Conservation (phyloP, 2,888 invertebrate genomes). For the Drosophila engyochracea region DNA sequence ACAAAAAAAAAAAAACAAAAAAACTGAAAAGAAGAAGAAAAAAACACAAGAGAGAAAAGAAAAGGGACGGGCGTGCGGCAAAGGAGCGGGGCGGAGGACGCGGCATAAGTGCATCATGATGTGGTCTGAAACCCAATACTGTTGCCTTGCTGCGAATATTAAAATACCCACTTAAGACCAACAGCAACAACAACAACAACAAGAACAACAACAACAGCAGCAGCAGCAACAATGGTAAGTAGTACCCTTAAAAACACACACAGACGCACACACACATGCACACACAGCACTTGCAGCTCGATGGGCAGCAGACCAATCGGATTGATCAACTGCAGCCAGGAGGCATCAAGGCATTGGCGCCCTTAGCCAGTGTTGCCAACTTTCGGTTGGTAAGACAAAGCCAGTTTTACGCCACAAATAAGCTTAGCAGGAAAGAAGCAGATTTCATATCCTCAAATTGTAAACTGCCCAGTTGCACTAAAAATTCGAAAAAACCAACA, state of each 20-base stretch:
- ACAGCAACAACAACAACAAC: constrained; percentile 46
- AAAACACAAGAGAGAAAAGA: constrained; percentile 19
- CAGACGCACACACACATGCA: not conserved
- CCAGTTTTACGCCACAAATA: not conserved
- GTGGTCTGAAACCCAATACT: constrained; percentile 74
- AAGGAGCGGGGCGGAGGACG: constrained; percentile 33
- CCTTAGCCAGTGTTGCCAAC: constrained; percentile 34
- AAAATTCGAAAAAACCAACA: not conserved
- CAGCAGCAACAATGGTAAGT: constrained; percentile 40
- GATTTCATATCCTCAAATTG: not conserved
- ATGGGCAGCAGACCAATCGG: constrained; percentile 25
- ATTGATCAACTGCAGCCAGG: constrained; percentile 47
- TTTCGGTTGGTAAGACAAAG: not conserved
- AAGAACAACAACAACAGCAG: constrained; percentile 27
- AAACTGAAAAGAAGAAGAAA: constrained; percentile 17
- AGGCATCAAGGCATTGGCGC: constrained; percentile 52
- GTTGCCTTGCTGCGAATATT: constrained; percentile 74
- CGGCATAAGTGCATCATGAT: constrained; percentile 59
- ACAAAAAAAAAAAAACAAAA: constrained; percentile 2
- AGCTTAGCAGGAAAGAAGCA: not conserved
- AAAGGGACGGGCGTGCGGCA: constrained; percentile 14
- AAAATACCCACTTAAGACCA: constrained; percentile 75
- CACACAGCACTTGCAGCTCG: constrained; percentile 11
- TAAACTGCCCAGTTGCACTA: not conserved
- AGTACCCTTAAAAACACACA: constrained; percentile 43